Base-by-base conservation (phyloP, 2,888 invertebrate genomes). In the Lamellibrachia columna region DNA sequence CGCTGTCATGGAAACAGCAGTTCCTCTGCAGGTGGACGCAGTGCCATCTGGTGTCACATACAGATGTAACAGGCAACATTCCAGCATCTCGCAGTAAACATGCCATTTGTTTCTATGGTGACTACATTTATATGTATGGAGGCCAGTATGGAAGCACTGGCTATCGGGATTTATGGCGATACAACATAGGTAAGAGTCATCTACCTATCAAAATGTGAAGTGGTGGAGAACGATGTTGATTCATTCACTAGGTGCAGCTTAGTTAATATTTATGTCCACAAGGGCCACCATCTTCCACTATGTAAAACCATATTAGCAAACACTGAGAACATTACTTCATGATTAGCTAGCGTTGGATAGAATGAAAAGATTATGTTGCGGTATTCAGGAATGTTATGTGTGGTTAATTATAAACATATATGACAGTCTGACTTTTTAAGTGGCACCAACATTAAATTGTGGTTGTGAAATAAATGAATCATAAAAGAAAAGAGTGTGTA, bases 161-260 rank as follows among this genome's bases (percentile, higher is more conserved):
- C 4, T 97, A 98, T 93, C 97, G 98, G 96, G 98, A 98, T 97
- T 97, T 98, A 96, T 98, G 98, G 98, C 97, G 98, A 95, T 98
- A 95, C 93, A 93, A 95, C 93, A 92, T 95, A 90, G 94, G 96
- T 96, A 93, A 93, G 94, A 93, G 9, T n/a, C 22, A 22, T 28
- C 40, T 58, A 4, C 22, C 15, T 60, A 15, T 15, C 60, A 15
- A 4, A 28, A 40, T 40, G 40, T 40, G 40, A 40, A 40, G 40
- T 40, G 40, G 40, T 40, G 40, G 40, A 40, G 92, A 15, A 22
- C 2, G 1, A 9, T 55, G 55, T 55, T 28, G 40, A 90, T 15
- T 8, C 90, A 40, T 11, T 90, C 28, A 55, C 55, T 55, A 55
- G 55, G 55, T 55, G 55, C 55, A 3, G 55, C 1, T 9, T 55